Evolutionary conservation across 2,888 invertebrate genomes (phyloP), one percentile per base, ranked within the genome.

Genomic region (Zhuqinia jingwanae): DNA sequence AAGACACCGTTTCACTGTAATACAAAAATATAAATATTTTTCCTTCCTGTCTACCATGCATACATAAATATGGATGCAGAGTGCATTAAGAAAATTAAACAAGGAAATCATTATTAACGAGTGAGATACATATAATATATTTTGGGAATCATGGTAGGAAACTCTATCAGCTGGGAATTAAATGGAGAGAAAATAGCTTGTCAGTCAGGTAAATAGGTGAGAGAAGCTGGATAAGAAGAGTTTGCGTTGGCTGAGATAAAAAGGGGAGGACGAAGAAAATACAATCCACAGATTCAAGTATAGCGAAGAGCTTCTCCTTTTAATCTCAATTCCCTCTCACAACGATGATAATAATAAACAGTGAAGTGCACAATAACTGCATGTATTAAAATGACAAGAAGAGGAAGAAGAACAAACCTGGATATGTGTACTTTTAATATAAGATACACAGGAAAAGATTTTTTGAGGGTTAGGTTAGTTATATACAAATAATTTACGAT

Each of bases 21-120:
- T 3, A 17, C 5, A 56, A 56, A 11, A 56, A 56, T 42, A 42
- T 11, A 42, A 11, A 15, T 13, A 50, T 15, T n/a, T 8, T 10
- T 15, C 3, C 2, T 50, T 15, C 25, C 58, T 58, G 58, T 20
- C 58, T 20, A 20, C 2, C 17, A 3, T 53, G 53, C 13, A 17
- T 8, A 3, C 11, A 13, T 15, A 53, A 53, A n/a, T 56, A 17
- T 13, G 65, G 6, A 50, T n/a, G 36, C 8, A 8, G n/a, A 65
- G 22, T 56, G 45, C 80, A 80, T 80, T 80, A 80, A 70, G 80
- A 56, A 80, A 80, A 80, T 80, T 80, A 70, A 50, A 65, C 53
- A 30, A 36, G 15, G 27, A 17, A 63, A 60, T 58, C 11, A n/a
- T n/a, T n/a, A n/a, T n/a, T n/a, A n/a, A n/a, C n/a, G n/a, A n/a